These are phyloP conservation scores for Brenthis daphne DNA, from an alignment of 2,888 invertebrate species.

Conservation along the genomic window DNA sequence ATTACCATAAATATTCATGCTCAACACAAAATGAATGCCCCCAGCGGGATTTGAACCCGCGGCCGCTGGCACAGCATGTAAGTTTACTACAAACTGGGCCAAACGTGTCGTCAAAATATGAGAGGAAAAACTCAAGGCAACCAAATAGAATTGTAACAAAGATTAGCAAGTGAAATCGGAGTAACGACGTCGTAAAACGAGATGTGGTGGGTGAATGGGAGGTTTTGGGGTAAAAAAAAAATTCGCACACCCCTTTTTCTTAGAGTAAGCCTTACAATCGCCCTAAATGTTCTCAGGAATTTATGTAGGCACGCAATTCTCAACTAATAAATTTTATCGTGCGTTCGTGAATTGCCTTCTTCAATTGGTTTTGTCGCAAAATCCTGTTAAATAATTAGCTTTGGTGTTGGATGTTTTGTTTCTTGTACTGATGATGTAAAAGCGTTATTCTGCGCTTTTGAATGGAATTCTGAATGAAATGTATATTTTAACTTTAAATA, in stretches of 20 bases:
- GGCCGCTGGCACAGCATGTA: no score
- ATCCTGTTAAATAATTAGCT: constrained; percentile 9
- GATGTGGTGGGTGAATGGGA: constrained; percentile 33
- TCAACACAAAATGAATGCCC: no score
- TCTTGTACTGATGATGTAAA: constrained; percentile 4
- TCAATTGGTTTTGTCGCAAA: constrained; percentile 29
- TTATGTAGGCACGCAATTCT: constrained; percentile 40
- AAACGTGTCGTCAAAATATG: not conserved
- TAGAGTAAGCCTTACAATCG: constrained; percentile 33
- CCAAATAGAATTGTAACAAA: constrained; percentile 41
- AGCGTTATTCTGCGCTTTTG: not conserved
- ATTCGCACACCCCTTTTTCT: constrained; percentile 27
- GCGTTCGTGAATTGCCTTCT: constrained; percentile 39
- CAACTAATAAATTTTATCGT: constrained; percentile 42
- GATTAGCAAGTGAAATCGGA: constrained; percentile 46
- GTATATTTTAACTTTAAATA: no score
- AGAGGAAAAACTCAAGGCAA: constrained; percentile 13
- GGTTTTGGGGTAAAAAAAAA: constrained; percentile 35
- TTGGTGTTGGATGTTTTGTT: constrained; percentile 2
- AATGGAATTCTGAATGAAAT: no score
- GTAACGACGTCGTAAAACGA: constrained; percentile 41
- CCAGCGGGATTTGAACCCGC: no score
- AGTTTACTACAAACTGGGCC: no score
- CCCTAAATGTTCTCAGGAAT: constrained; percentile 39
- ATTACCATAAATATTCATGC: no score